These are phyloP conservation scores for Phenganax subtilis DNA, from an alignment of 92 coral and sea anemone genomes.

Conservation along the genomic window DNA sequence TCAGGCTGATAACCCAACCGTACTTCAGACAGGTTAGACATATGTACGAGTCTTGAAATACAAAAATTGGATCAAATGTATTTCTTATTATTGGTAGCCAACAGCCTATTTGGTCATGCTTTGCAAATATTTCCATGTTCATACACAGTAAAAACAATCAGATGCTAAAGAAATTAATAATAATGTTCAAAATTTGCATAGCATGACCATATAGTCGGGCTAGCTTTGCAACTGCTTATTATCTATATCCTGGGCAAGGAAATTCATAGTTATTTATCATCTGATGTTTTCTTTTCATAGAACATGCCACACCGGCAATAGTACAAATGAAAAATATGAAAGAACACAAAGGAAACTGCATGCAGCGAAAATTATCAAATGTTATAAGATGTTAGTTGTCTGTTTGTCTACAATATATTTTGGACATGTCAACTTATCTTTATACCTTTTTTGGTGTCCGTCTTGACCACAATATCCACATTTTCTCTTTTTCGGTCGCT, in stretches of 20 bases:
- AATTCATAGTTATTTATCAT: not conserved
- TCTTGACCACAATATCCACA: slow-evolving; percentile 32
- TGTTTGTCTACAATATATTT: slow-evolving; percentile 10
- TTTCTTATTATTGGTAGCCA: too few species aligned
- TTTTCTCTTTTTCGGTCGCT: slow-evolving; percentile 11
- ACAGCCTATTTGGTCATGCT: too few species aligned
- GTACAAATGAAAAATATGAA: slow-evolving; percentile 44
- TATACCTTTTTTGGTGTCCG: slow-evolving; percentile 21
- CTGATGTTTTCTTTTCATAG: slow-evolving; percentile 28
- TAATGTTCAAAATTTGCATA: too few species aligned
- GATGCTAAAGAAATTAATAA: too few species aligned
- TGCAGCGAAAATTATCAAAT: not conserved
- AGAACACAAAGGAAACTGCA: slow-evolving; percentile 36
- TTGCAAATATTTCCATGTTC: too few species aligned
- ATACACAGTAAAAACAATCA: too few species aligned
- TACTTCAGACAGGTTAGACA: slow-evolving; percentile 46
- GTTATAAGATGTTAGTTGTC: slow-evolving; percentile 6
- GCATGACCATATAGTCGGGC: too few species aligned
- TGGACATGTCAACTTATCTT: slow-evolving; percentile 10
- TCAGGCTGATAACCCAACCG: slow-evolving; percentile 50
- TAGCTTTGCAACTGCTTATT: too few species aligned
- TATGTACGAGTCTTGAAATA: not conserved
- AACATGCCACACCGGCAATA: slow-evolving; percentile 46
- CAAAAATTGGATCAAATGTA: not conserved
- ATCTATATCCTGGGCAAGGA: too few species aligned